These are phyloP conservation scores for Pipa parva DNA, from an alignment of 2,113 vertebrate species.

Conservation along the genomic window DNA sequence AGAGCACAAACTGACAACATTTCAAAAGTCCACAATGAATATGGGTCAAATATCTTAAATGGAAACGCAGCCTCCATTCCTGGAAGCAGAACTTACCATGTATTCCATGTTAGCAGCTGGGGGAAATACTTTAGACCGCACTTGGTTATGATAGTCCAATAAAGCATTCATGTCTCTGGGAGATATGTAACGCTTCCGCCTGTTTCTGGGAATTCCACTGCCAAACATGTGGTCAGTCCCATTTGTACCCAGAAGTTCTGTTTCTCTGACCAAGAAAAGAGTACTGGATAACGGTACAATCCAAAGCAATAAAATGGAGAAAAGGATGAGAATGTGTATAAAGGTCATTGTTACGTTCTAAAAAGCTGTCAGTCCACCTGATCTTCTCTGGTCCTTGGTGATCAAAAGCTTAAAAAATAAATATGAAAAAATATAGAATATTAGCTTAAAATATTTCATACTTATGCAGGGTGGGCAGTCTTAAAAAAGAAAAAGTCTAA, in stretches of 20 bases:
- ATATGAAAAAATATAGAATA: not conserved
- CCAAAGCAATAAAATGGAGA: slow-evolving; percentile 69
- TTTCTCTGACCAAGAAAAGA: slow-evolving; percentile 47
- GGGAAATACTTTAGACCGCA: slow-evolving; percentile 75
- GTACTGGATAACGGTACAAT: slow-evolving; percentile 47
- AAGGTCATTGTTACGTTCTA: slow-evolving; percentile 55
- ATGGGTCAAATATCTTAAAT: too few species aligned
- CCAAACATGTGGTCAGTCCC: slow-evolving; percentile 16
- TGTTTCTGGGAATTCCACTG: slow-evolving; percentile 49
- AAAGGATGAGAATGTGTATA: slow-evolving; percentile 55
- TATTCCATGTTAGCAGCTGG: slow-evolving; percentile 85
- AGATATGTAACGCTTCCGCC: slow-evolving; percentile 65
- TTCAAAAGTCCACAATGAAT: too few species aligned
- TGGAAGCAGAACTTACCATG: slow-evolving; percentile 70
- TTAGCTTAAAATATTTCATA: too few species aligned
- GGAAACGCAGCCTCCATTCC: not conserved
- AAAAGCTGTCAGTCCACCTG: not conserved
- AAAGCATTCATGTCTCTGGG: slow-evolving; percentile 63
- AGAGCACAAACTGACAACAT: too few species aligned
- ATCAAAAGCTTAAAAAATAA: not conserved
- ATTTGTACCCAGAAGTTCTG: slow-evolving; percentile 44
- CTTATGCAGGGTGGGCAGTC: too few species aligned
- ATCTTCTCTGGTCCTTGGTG: not conserved
- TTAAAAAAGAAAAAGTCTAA: too few species aligned
- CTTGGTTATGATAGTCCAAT: slow-evolving; percentile 81